Conservation (phyloP, 2,888 invertebrate species). For the Ryuthela nishihirai region DNA sequence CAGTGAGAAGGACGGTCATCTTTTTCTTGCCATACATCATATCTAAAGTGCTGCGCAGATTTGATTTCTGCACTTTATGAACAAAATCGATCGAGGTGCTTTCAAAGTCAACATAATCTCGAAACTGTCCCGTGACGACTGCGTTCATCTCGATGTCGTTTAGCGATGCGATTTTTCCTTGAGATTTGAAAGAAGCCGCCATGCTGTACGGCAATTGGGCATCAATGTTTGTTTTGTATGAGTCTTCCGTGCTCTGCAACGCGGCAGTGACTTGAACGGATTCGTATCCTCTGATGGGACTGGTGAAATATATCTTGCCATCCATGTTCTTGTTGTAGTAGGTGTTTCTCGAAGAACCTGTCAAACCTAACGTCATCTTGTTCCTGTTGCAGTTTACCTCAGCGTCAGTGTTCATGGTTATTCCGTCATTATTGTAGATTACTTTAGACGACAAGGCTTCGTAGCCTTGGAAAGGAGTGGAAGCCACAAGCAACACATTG, state of each 20-base stretch:
- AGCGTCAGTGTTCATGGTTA: conserved; percentile 8
- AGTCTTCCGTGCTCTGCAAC: conserved; percentile 8
- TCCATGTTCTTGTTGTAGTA: conserved; percentile 15
- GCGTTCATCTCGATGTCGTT: conserved; percentile 26
- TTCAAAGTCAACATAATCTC: conserved; percentile 15
- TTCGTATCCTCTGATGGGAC: conserved; percentile 27
- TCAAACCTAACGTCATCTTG: conserved; percentile 11
- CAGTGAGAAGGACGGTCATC: conserved; percentile 13
- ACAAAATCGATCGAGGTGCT: conserved; percentile 20
- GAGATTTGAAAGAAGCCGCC: conserved; percentile 16
- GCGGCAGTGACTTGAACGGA: conserved; percentile 10
- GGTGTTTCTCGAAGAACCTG: conserved; percentile 4
- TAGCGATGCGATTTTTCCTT: conserved; percentile 22
- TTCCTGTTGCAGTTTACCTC: conserved; percentile 28
- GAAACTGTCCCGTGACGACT: conserved; percentile 11
- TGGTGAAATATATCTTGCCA: conserved; percentile 25
- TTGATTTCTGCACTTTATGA: conserved; percentile 20
- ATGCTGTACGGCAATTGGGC: conserved; percentile 14
- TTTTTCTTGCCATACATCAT: conserved; percentile 8
- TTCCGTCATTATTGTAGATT: conserved; percentile 25
- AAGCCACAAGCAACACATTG: conserved; percentile 1
- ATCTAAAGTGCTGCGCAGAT: conserved; percentile 19
- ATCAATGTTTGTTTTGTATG: conserved; percentile 26
- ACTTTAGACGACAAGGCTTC: conserved; percentile 16
- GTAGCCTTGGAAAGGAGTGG: conserved; percentile 25